Conservation (phyloP, 2,888 invertebrate species). For the Polia nebulosa region DNA sequence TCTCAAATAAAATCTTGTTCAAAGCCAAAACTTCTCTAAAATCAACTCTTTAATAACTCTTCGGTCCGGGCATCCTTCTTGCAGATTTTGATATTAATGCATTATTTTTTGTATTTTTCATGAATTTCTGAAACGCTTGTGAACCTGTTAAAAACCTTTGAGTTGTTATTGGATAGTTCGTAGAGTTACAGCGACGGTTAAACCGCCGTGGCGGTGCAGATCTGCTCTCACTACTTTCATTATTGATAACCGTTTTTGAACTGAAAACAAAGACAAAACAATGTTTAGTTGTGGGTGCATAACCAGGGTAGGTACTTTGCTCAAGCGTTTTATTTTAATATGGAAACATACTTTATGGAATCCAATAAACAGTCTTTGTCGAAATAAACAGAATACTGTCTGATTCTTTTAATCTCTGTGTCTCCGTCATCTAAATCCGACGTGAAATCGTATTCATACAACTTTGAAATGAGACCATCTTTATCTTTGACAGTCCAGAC, state of each 20-base stretch:
- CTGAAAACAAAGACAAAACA: constrained; percentile 59
- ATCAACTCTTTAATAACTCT: constrained; percentile 52
- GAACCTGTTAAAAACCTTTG: constrained; percentile 82
- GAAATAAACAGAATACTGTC: constrained; percentile 86
- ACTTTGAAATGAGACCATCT: constrained; percentile 84
- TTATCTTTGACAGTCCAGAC: constrained; percentile 87
- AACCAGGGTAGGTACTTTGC: background rate
- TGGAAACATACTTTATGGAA: constrained; percentile 69
- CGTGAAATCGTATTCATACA: constrained; percentile 83
- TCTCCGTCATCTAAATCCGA: constrained; percentile 81
- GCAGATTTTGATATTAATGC: constrained; percentile 54
- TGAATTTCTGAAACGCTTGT: constrained; percentile 80
- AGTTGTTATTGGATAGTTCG: constrained; percentile 60
- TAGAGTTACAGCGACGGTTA: constrained; percentile 1
- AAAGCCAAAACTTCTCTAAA: constrained; percentile 66
- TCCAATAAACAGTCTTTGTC: constrained; percentile 85
- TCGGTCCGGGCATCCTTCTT: constrained; percentile 36
- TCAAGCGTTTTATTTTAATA: background rate
- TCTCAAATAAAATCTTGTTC: constrained; percentile 63
- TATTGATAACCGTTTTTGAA: constrained; percentile 59
- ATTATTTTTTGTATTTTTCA: constrained; percentile 74
- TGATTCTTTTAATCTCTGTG: constrained; percentile 78
- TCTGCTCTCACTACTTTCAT: constrained; percentile 26
- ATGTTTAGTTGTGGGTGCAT: background rate
- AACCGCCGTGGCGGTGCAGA: background rate